phyloP scores from a whole-genome alignment of 37 sponge, comb jelly and placozoan genomes.

The Aplysina aerophoba region DNA sequence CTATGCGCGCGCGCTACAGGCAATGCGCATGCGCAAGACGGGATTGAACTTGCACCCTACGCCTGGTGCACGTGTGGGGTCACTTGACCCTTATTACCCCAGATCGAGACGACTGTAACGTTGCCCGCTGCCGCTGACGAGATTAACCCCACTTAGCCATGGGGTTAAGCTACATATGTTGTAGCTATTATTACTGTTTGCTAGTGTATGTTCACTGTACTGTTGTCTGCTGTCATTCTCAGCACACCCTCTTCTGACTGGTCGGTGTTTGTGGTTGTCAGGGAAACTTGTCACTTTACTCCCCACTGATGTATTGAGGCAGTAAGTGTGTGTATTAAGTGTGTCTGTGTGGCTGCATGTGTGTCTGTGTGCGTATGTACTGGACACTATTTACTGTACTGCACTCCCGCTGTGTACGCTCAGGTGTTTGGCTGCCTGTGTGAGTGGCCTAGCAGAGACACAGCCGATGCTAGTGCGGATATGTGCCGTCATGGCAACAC shows the following conservation, averaged over 20 bases:
- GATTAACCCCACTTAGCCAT: too few species aligned
- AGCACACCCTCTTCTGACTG: slow-evolving; percentile 61
- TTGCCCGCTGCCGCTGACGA: too few species aligned
- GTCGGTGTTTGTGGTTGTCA: slow-evolving; percentile 71
- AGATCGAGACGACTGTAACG: too few species aligned
- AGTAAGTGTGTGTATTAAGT: slow-evolving; percentile 24
- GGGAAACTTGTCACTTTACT: slow-evolving; percentile 61
- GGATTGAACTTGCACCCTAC: too few species aligned
- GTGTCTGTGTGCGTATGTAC: not conserved
- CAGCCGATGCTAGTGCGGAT: slow-evolving; percentile 63
- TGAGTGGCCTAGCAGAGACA: slow-evolving; percentile 43
- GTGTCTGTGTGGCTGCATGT: not conserved
- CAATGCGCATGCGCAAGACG: too few species aligned
- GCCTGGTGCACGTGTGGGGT: too few species aligned
- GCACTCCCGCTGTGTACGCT: not conserved
- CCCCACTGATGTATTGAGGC: slow-evolving; percentile 30
- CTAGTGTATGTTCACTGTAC: not conserved
- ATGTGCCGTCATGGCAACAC: slow-evolving; percentile 63
- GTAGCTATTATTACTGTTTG: not conserved
- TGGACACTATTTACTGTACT: not conserved
- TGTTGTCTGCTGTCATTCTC: not conserved
- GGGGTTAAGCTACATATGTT: not conserved
- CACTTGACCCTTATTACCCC: too few species aligned
- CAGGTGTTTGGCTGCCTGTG: slow-evolving; percentile 49
- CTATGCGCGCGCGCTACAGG: too few species aligned